Base-by-base conservation (phyloP, 2,113 vertebrate species). In the Tylochromis polylepis region DNA sequence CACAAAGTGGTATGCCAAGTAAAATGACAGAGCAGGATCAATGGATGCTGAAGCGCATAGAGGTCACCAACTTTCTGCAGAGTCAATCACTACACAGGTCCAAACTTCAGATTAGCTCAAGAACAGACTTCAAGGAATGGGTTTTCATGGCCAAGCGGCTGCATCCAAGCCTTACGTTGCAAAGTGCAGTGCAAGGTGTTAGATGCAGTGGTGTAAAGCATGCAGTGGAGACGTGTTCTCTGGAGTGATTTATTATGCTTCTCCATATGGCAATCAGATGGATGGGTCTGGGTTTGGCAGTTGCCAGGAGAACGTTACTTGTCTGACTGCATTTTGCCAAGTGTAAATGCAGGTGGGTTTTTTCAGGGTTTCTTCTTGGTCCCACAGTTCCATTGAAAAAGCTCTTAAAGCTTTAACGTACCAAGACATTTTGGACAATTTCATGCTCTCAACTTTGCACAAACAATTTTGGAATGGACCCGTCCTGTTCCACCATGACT, bases 391-490 rank as follows among this genome's bases (percentile, higher is more conserved):
- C 60, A 65, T 11, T 65, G 38, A 65, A 65, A 38, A 38, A 8
- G n/a, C 60, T 65, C 34, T 65, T n/a, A n/a, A 65, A 65, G 60
- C 60, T 65, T 65, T 20, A 38, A 34, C 20, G 38, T 11, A 38
- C 18, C 60, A 65, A n/a, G 60, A 65, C 60, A 65, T 65, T 65
- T 65, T 65, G 60, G 60, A 65, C 60, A 65, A 65, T 65, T 65
- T 36, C 3, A 65, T 36, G 7, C 4, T 38, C 31, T 29, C 60
- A 65, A 65, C 18, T 65, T 65, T 65, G 18, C 12, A 65, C 4
- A 10, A 65, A 65, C 11, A 65, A 12, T 38, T 65, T 38, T 18
- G 36, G 60, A 65, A 65, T 65, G 60, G 60, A 65, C 31, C 10
- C 18, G 0, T 38, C 60, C 34, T 38, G 11, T 65, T 65, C 6